Evolutionary conservation across 1,140 invertebrate genomes (phyloP).

Genomic region (Asbolus verrucosus): DNA sequence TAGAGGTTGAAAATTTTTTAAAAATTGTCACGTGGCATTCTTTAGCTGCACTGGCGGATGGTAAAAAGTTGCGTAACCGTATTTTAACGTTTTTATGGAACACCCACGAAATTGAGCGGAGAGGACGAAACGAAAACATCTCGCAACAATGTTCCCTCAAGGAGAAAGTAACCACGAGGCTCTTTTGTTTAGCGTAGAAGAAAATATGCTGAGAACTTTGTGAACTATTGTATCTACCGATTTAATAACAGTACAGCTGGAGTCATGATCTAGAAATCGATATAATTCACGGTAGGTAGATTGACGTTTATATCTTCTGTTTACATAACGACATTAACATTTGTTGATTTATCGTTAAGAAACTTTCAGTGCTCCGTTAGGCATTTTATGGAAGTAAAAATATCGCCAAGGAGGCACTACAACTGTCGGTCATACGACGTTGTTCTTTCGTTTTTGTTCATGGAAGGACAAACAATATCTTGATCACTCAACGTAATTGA

Average conservation of each 20-base stretch:
- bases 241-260: conserved; percentile 32
- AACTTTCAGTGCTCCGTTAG: neutral
- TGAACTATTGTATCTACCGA: conserved; percentile 40
- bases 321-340: conserved; percentile 13
- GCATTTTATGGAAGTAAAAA: conserved; percentile 16
- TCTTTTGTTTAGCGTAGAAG: conserved; percentile 34
- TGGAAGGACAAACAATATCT: conserved; percentile 34
- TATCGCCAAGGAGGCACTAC: too few species aligned
- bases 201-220: conserved; percentile 37
- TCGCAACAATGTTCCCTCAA: conserved; percentile 2
- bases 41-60: neutral
- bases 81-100: too few species aligned
- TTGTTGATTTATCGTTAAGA: conserved; percentile 32
- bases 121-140: conserved; percentile 4
- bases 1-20: neutral
- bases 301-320: conserved; percentile 11
- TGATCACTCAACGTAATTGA: conserved; percentile 26
- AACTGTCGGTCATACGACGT: too few species aligned
- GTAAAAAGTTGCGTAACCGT: too few species aligned
- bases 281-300: conserved; percentile 12
- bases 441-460: too few species aligned
- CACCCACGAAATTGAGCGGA: neutral
- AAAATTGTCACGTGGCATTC: neutral
- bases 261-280: conserved; percentile 46
- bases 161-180: conserved; percentile 15